phyloP scores from a whole-genome alignment of 1,140 invertebrate genomes.

The Paramacrobiotus metropolitanus region DNA sequence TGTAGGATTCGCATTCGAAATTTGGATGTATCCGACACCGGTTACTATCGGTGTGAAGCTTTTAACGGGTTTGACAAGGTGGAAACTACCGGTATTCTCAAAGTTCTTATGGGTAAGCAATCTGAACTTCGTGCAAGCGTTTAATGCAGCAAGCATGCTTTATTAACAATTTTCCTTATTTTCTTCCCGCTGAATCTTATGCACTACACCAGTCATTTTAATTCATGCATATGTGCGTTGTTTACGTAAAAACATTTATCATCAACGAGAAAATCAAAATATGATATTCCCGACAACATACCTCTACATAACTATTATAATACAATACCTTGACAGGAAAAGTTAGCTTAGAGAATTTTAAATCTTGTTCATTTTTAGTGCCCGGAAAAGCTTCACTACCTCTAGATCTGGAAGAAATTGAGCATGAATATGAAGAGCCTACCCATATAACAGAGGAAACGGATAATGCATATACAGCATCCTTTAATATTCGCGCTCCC shows the following conservation, averaged over 20 bases:
- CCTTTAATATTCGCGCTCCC: background rate
- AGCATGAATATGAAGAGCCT: constrained; percentile 8
- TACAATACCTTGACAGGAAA: no score
- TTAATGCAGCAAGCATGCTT: no score
- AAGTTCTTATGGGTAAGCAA: constrained; percentile 29
- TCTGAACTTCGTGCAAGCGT: no score
- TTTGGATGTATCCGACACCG: constrained; percentile 37
- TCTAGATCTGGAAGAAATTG: background rate
- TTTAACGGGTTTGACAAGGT: constrained; percentile 33
- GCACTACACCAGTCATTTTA: no score
- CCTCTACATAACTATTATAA: no score
- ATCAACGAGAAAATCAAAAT: no score
- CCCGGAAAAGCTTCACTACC: background rate
- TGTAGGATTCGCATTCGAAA: constrained; percentile 32
- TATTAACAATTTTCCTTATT: background rate
- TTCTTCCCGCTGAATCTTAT: background rate
- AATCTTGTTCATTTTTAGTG: background rate
- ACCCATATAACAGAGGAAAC: constrained; percentile 11
- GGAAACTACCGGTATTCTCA: constrained; percentile 32
- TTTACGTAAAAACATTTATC: no score
- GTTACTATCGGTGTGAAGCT: constrained; percentile 42
- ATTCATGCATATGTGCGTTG: no score
- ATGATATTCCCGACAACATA: no score
- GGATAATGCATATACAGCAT: constrained; percentile 8
- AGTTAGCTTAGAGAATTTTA: background rate